These are phyloP conservation scores for Gonioctena quinquepunctata DNA, from an alignment of 1,140 invertebrate genomes.

Conservation along the genomic window DNA sequence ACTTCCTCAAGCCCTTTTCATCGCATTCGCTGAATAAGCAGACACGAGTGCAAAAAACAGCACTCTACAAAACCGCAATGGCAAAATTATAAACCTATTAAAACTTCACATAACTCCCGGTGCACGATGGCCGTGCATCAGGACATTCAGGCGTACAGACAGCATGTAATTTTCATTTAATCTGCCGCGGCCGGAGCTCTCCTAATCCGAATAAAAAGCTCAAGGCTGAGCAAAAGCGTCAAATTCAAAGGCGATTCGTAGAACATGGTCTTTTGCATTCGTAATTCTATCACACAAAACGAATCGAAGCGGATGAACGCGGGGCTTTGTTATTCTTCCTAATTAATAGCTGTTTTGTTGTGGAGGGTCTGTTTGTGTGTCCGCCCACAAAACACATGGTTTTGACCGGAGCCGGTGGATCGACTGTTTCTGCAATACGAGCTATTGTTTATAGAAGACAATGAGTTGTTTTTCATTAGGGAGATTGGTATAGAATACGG, in stretches of 20 bases:
- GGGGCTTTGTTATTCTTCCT: background rate
- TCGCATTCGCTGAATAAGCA: background rate
- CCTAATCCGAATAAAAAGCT: slow-evolving; percentile 1
- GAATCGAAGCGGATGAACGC: background rate
- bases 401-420: background rate
- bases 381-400: background rate
- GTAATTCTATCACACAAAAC: slow-evolving; percentile 7
- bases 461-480: background rate
- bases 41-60: background rate
- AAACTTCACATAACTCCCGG: background rate
- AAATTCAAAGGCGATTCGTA: slow-evolving; percentile 4
- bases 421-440: background rate
- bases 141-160: background rate
- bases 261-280: background rate
- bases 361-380: background rate
- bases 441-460: background rate
- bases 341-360: slow-evolving; percentile 2
- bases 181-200: background rate
- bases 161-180: slow-evolving; percentile 7
- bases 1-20: background rate
- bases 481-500: background rate
- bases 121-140: background rate
- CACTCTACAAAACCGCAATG: background rate
- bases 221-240: background rate
- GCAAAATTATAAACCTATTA: background rate